phyloP scores from a whole-genome alignment of 2,888 invertebrate genomes.

The Athrips mouffetella region DNA sequence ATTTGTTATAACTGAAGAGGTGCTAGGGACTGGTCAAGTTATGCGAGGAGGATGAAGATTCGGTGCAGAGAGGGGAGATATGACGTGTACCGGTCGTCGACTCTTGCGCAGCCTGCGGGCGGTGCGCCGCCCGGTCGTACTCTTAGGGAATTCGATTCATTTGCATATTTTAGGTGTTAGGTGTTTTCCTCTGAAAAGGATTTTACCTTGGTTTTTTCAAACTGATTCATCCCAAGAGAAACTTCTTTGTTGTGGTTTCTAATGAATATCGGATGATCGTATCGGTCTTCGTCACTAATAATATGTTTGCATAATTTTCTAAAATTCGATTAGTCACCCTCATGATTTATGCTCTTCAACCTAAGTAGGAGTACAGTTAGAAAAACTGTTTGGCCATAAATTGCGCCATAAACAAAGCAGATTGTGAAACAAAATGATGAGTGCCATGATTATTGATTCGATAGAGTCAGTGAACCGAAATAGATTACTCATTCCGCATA shows the following conservation, averaged over 20 bases:
- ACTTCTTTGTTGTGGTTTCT: neutral
- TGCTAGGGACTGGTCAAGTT: slow-evolving; percentile 39
- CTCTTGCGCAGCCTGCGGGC: slow-evolving; percentile 29
- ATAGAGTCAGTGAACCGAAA: slow-evolving; percentile 4
- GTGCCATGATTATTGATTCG: neutral
- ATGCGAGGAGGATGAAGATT: too few relatives aligned
- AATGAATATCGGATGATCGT: neutral
- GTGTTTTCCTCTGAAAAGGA: neutral
- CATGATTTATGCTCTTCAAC: slow-evolving; percentile 22
- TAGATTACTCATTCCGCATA: slow-evolving; percentile 1
- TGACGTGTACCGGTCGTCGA: slow-evolving; percentile 48
- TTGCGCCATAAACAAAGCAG: neutral
- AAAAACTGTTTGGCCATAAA: slow-evolving; percentile 4
- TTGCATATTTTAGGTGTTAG: neutral
- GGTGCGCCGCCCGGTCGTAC: slow-evolving; percentile 37
- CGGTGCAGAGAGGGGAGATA: slow-evolving; percentile 26
- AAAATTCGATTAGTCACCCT: neutral
- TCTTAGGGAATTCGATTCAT: slow-evolving; percentile 31
- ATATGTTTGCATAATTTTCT: neutral
- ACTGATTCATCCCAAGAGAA: neutral
- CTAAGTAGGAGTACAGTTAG: neutral
- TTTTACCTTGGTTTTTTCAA: neutral
- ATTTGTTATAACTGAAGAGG: slow-evolving; percentile 35
- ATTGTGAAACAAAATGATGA: slow-evolving; percentile 7
- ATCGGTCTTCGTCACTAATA: slow-evolving; percentile 4